Percentiles rank a stretch among this genome's conserved stretches.
These are phyloP conservation scores for Tenthredo livida DNA, from an alignment of 2,888 invertebrate genomes.

Conservation along the genomic window DNA sequence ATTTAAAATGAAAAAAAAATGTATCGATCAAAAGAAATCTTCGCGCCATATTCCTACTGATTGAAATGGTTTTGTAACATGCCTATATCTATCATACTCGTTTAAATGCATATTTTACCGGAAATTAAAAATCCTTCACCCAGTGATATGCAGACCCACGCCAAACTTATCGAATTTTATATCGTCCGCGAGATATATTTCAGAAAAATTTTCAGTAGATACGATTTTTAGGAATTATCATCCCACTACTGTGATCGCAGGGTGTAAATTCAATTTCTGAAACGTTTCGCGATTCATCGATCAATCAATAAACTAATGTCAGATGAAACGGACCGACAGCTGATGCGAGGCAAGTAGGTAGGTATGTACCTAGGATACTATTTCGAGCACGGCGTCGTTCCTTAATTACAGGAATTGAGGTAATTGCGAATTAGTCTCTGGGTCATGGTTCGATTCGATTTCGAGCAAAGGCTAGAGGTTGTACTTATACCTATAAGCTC, in stretches of 20 bases:
- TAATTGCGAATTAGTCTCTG: conserved; percentile 43
- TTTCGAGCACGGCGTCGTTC: not conserved
- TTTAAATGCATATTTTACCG: conserved; percentile 36
- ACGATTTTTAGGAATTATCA: not conserved
- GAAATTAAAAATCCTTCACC: conserved; percentile 45
- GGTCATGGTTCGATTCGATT: conserved; percentile 41
- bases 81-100: not conserved
- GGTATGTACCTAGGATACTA: not conserved
- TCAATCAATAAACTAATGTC: conserved; percentile 4
- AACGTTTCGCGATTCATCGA: not conserved
- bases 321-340: not conserved
- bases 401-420: conserved; percentile 23
- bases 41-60: not conserved
- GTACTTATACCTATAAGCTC: not conserved
- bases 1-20: too few species aligned
- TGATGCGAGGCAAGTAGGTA: not conserved
- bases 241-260: not conserved
- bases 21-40: not conserved
- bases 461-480: conserved; percentile 16
- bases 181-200: not conserved
- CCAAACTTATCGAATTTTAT: conserved; percentile 10
- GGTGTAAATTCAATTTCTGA: not conserved
- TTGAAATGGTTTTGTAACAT: not conserved
- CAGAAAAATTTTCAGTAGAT: not conserved
- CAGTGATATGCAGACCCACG: conserved; percentile 30